phyloP scores from a whole-genome alignment of 64 coral and sea anemone genomes.

The Pocillopora verrucosa region DNA sequence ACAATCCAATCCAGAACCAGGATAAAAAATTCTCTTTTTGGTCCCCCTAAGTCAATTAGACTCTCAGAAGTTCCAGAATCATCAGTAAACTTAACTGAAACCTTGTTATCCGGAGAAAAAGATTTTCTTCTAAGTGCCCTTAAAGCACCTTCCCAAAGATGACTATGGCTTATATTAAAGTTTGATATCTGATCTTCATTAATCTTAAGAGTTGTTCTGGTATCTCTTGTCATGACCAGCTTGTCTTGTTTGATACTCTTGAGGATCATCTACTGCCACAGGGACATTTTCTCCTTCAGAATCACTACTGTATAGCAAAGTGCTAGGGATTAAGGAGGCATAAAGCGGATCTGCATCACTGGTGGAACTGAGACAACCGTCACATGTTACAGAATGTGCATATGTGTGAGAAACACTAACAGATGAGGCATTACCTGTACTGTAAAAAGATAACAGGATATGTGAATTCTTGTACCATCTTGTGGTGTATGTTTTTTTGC shows the following conservation, averaged over 20 bases:
- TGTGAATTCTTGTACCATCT: no score
- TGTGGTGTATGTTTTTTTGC: no score
- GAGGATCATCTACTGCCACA: not conserved
- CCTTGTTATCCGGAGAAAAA: slow-evolving; percentile 55
- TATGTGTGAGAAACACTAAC: slow-evolving; percentile 6
- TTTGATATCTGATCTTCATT: slow-evolving; percentile 42
- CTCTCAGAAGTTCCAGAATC: slow-evolving; percentile 54
- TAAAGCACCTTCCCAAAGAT: slow-evolving; percentile 57
- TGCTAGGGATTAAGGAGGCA: not conserved
- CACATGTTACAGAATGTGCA: no score
- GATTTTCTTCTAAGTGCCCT: slow-evolving; percentile 51
- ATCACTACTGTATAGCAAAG: not conserved
- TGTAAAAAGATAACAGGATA: not conserved
- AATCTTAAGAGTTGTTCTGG: slow-evolving; percentile 36
- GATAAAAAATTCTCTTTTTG: slow-evolving; percentile 55
- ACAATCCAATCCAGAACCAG: slow-evolving; percentile 11
- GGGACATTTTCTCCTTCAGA: not conserved
- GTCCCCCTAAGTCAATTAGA: slow-evolving; percentile 63
- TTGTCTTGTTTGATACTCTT: not conserved
- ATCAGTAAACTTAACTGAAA: slow-evolving; percentile 80
- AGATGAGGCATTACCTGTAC: slow-evolving; percentile 15
- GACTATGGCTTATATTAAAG: slow-evolving; percentile 54
- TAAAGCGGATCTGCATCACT: slow-evolving; percentile 12
- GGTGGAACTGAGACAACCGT: not conserved
- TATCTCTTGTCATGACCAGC: slow-evolving; percentile 32